A percentile compares a stretch with the other conserved stretches of the same genome.
phyloP scores from a whole-genome alignment of 2,797 vertebrate genomes.

The Monodelphis domestica region DNA sequence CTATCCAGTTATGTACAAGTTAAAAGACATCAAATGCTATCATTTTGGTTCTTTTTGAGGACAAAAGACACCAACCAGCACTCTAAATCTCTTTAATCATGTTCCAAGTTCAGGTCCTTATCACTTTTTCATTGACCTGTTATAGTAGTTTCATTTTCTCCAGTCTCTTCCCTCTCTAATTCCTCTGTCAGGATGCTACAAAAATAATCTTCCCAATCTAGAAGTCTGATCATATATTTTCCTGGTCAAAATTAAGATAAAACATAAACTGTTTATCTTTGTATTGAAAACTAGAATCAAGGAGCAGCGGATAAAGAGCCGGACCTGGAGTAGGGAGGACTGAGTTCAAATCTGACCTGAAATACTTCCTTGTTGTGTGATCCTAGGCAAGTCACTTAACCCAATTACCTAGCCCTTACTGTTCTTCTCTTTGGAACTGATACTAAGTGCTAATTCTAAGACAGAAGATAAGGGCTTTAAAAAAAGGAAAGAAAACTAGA shows the following conservation, averaged over 20 bases:
- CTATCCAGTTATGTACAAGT: too few relatives aligned
- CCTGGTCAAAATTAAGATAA: background rate
- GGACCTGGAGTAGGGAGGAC: background rate
- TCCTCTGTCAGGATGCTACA: background rate
- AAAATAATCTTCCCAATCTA: background rate
- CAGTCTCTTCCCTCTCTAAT: background rate
- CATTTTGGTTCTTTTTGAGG: too few relatives aligned
- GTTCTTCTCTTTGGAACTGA: too few relatives aligned
- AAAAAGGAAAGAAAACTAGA: too few relatives aligned
- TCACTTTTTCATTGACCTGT: background rate
- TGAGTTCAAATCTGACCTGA: background rate
- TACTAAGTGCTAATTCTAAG: too few relatives aligned
- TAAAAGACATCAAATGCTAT: too few relatives aligned
- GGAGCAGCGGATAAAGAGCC: background rate
- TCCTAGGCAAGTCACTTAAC: background rate
- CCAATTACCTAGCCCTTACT: too few relatives aligned
- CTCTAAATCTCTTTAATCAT: background rate
- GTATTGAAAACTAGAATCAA: background rate
- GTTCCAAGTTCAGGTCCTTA: background rate
- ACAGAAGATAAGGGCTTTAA: too few relatives aligned
- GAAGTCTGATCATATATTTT: background rate
- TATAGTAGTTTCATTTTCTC: background rate
- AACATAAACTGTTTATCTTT: background rate
- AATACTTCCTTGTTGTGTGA: background rate
- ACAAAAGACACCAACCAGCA: background rate